Evolutionary conservation across 2,888 invertebrate genomes (phyloP), one percentile per base, ranked within the genome.

Genomic region (Macrophya alboannulata): DNA sequence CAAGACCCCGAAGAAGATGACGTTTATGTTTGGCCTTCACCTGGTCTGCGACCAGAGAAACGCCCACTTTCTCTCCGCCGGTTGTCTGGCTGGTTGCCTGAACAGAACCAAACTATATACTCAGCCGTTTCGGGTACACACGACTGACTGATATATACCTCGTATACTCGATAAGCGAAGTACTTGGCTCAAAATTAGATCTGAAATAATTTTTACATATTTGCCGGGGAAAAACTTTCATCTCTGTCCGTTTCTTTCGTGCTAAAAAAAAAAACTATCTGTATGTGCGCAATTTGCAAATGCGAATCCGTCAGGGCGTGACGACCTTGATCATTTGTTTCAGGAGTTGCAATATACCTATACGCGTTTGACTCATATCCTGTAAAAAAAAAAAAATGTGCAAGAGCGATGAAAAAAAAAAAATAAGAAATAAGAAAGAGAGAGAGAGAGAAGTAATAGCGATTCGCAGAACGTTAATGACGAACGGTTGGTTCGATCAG

Each of bases 21-120:
- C 81, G 81, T 81, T 81, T 81, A 31, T 31, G 81, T 62, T 81
- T 62, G 81, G 62, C 81, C 81, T 81, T 81, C 81, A 81, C 81
- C 81, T 81, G 81, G 81, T 77, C 77, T 59, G 40, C 21, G n/a
- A 17, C n/a, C 10, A 6, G 25, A 25, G 81, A 40, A 81, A 59
- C 59, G 59, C 81, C 81, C 62, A 81, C 81, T 81, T 81, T 81
- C 81, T 81, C 81, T 81, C 21, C 43, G 62, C 43, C 51, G 51
- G 48, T 31, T 37, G 10, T 15, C 8, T 21, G 12, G 43, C 62
- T 37, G 40, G 59, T 25, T 12, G 55, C 31, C 6, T 71, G 21
- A 45, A 74, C 17, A 9, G 21, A 21, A 10, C 43, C 43, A 45
- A 74, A 74, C 68, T 68, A 77, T 31, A 55, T 37, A 55, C 21